Evolutionary conservation across 2,797 vertebrate genomes (phyloP).

Genomic region (Enteromius anoplus): DNA sequence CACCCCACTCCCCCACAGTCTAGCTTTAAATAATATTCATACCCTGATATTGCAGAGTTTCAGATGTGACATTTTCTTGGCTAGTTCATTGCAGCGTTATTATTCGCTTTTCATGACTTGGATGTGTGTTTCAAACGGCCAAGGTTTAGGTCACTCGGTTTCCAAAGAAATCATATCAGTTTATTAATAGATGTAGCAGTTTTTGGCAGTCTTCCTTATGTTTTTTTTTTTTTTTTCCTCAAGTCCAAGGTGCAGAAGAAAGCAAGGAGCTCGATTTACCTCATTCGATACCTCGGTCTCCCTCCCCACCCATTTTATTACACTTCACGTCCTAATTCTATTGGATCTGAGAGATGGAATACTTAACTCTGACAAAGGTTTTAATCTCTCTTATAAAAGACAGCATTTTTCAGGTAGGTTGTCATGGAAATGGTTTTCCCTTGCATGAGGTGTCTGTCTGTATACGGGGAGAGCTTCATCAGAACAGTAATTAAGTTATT

Average conservation of each 20-base stretch:
- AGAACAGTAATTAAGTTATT: constrained; percentile 81
- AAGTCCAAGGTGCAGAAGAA: not conserved
- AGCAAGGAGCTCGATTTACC: constrained; percentile 19
- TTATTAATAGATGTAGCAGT: constrained; percentile 24
- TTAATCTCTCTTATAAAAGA: constrained; percentile 66
- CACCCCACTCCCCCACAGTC: not conserved
- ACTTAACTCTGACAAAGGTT: constrained; percentile 56
- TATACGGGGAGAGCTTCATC: constrained; percentile 73
- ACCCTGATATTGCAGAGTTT: not conserved
- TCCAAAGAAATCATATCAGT: constrained; percentile 36
- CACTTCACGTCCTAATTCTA: constrained; percentile 37
- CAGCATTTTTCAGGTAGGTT: constrained; percentile 71
- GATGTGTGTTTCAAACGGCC: constrained; percentile 12
- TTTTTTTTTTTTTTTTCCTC: not conserved
- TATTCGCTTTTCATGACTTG: constrained; percentile 27
- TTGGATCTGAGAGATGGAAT: constrained; percentile 49
- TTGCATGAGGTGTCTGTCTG: constrained; percentile 63
- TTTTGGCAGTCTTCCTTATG: constrained; percentile 3
- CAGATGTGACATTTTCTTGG: constrained; percentile 38
- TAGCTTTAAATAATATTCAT: constrained; percentile 31
- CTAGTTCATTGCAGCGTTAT: constrained; percentile 5
- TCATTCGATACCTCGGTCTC: not conserved
- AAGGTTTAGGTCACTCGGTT: constrained; percentile 9
- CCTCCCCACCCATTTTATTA: constrained; percentile 40
- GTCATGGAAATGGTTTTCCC: constrained; percentile 76